Base-by-base conservation (phyloP, 2,888 invertebrate genomes). In the Drosophila bunnanda region DNA sequence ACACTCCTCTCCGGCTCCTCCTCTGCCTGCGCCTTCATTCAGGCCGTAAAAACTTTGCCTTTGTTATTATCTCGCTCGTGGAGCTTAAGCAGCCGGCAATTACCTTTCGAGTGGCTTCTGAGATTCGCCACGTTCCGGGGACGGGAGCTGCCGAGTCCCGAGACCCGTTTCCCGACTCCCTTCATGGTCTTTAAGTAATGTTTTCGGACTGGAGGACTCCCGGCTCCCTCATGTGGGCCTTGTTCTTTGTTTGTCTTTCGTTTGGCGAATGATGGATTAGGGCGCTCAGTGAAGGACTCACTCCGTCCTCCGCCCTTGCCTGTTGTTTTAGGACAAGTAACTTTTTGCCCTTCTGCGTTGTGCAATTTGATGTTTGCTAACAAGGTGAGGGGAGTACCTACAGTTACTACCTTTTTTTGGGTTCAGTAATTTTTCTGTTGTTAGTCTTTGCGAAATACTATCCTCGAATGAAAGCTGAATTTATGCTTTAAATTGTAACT, bases 81-180 rank as follows among this genome's bases (percentile, higher is more conserved):
- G 61, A 77, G 73, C 79, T 79, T 65, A 81, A 85, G 81, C 82
- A 87, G 76, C 79, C 79, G 70, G 82, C 89, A 87, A 85, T 85
- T 85, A 85, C 89, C 85, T 81, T 74, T 87, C 78, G 88, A 85
- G 85, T 84, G 75, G 76, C 82, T 80, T 72, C 84, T 71, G 87
- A 84, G 89, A 83, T 83, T 83, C 78, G 66, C 69, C 57, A 41
- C 53, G 44, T 46, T 69, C 39, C 44, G n/a, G 39, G 39, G 39
- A 39, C 15, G 17, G 17, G 46, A 46, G 46, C 28, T 12, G 25
- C 12, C 44, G 36, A 7, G 43, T 15, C 22, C 43, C 25, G 9
- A 10, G 44, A 43, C 13, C 43, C 25, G 12, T 30, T 48, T 39
- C 13, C 22, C 17, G 52, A 39, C 54, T 48, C 46, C 74, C 73